Evolutionary conservation across 2,797 vertebrate species (phyloP), one percentile per base, ranked within the genome.

Genomic region (Gallinago stenura): DNA sequence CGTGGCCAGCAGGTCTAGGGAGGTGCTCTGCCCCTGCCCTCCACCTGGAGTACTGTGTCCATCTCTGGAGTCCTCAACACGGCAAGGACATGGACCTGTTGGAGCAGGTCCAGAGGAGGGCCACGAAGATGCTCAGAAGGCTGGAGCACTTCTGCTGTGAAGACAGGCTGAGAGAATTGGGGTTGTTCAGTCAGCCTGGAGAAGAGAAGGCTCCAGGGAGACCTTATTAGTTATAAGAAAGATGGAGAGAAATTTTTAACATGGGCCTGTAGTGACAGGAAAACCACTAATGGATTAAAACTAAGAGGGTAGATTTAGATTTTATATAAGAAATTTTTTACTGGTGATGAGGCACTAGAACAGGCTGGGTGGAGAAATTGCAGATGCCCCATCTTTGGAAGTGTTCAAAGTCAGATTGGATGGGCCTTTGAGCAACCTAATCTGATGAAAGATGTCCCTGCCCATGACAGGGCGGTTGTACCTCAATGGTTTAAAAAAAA

Each of bases 321-420:
- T 39, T 12, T 30, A 39, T 45, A 17, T 19, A 31, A 61, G 12
- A 53, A 37, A n/a, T 51, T 56, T 3, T 73, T 68, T 39, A 12
- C 31, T n/a, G 3, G 5, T 54, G 28, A 2, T 0, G 0, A 79
- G 8, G 21, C 7, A 22, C 7, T 54, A 10, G 30, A 50, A 64
- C 21, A 64, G 13, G 15, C 46, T 72, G 11, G 12, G 31, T 20
- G 43, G 30, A 60, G 56, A 73, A 35, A 9, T 1, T 83, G 13
- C 56, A 28, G 20, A 21, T 46, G 19, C 15, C 17, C 33, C n/a
- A 21, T 60, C 4, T 3, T 11, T 65, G 5, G 6, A 51, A 80
- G 12, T 14, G 15, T 10, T 78, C 25, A 71, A 50, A 16, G 43
- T 6, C 39, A 69, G 18, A 41, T 7, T 41, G 18, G 12, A 72